Evolutionary conservation across 2,888 invertebrate species (phyloP).

Genomic region (Tenthredo scrophulariae): DNA sequence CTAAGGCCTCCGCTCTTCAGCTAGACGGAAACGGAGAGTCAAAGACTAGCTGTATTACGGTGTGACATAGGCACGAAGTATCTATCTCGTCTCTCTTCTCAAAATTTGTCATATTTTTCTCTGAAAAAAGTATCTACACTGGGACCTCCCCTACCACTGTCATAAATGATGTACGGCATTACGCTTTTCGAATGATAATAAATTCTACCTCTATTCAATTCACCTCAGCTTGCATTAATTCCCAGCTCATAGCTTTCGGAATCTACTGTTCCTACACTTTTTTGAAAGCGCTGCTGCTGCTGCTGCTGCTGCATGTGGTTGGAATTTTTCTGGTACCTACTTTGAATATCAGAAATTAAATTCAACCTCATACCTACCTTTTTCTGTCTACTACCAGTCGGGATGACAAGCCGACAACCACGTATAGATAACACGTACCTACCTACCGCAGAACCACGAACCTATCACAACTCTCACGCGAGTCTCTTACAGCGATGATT

Average conservation of each 20-base stretch:
- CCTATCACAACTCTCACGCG: slow-evolving; percentile 44
- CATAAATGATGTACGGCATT: slow-evolving; percentile 45
- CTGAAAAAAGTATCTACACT: slow-evolving; percentile 1
- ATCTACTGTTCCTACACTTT: slow-evolving; percentile 14
- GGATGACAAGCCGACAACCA: slow-evolving; percentile 40
- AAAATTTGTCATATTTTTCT: slow-evolving; percentile 46
- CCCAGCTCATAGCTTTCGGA: slow-evolving; percentile 20
- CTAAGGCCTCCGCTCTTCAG: slow-evolving; percentile 41
- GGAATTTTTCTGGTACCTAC: slow-evolving; percentile 24
- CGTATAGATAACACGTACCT: slow-evolving; percentile 38
- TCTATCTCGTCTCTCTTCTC: not conserved
- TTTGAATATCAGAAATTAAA: slow-evolving; percentile 27
- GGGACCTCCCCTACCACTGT: not conserved
- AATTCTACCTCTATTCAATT: slow-evolving; percentile 47
- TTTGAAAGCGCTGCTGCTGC: not conserved
- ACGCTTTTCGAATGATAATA: slow-evolving; percentile 48
- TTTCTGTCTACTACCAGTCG: slow-evolving; percentile 14
- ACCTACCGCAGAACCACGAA: slow-evolving; percentile 39
- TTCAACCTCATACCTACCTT: slow-evolving; percentile 17
- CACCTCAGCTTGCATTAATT: slow-evolving; percentile 41
- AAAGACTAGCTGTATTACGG: slow-evolving; percentile 1
- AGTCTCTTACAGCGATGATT: slow-evolving; percentile 15
- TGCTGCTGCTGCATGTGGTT: not conserved
- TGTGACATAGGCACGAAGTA: slow-evolving; percentile 16
- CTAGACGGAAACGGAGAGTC: slow-evolving; percentile 43